Percentiles rank a stretch among this genome's conserved stretches.
Evolutionary conservation across 1,140 invertebrate genomes (phyloP).

Genomic region (Thalassaphorura encarpata): DNA sequence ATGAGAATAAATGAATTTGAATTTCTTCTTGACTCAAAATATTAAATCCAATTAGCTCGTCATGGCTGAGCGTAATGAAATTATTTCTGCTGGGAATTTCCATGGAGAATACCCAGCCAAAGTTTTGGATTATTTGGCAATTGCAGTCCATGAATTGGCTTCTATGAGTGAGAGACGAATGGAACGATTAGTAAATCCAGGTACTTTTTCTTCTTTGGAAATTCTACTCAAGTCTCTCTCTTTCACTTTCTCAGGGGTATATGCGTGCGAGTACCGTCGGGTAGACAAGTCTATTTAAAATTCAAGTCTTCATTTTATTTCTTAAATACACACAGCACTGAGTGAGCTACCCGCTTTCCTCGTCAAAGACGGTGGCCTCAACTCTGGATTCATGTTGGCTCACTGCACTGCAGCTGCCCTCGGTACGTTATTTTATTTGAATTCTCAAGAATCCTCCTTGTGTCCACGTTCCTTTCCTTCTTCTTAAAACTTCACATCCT

Average conservation of each 20-base stretch:
- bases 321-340: too few relatives aligned
- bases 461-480: too few relatives aligned
- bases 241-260: conserved; percentile 2
- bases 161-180: conserved; percentile 61
- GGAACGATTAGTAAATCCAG: conserved; percentile 59
- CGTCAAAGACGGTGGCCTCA: conserved; percentile 57
- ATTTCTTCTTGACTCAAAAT: not conserved
- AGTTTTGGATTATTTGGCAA: conserved; percentile 59
- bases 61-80: conserved; percentile 56
- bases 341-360: conserved; percentile 60
- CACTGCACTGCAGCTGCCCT: conserved; percentile 61
- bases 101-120: conserved; percentile 67
- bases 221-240: not conserved
- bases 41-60: conserved; percentile 45
- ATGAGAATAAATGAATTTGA: not conserved
- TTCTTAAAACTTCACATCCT: too few relatives aligned
- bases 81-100: conserved; percentile 61
- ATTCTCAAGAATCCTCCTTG: too few relatives aligned
- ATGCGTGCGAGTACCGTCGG: too few relatives aligned
- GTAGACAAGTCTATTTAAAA: too few relatives aligned
- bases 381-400: conserved; percentile 67
- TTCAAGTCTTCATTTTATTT: too few relatives aligned
- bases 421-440: conserved; percentile 41
- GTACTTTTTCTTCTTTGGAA: conserved; percentile 35
- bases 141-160: conserved; percentile 60